phyloP scores from a whole-genome alignment of 2,888 invertebrate species.

The Eupelmus urozonus region DNA sequence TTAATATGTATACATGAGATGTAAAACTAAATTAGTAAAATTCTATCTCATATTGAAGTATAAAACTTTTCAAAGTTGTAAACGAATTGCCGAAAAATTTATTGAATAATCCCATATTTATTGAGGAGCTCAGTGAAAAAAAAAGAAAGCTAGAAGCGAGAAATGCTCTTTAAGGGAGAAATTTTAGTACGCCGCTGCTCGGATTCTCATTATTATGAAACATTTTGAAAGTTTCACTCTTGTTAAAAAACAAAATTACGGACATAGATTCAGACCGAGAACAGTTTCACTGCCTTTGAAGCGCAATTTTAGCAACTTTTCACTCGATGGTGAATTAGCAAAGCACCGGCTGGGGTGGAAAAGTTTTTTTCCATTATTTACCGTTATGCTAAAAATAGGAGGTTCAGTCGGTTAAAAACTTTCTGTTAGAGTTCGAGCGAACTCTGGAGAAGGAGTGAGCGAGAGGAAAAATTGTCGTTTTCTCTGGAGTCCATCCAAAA shows the following conservation, averaged over 20 bases:
- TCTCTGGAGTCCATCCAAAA: slow-evolving; percentile 53
- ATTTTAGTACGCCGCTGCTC: not conserved
- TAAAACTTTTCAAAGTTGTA: not conserved
- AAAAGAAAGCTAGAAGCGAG: not conserved
- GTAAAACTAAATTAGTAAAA: not conserved
- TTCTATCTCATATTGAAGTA: not conserved
- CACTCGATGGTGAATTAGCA: slow-evolving; percentile 24
- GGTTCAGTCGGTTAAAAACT: slow-evolving; percentile 42
- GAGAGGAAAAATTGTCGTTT: slow-evolving; percentile 35
- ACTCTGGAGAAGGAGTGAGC: not conserved
- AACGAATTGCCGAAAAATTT: not conserved
- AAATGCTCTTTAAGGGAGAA: not conserved
- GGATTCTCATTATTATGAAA: slow-evolving; percentile 10
- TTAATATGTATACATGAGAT: not conserved
- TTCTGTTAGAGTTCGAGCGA: slow-evolving; percentile 22
- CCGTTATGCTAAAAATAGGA: slow-evolving; percentile 40
- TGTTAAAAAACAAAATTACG: slow-evolving; percentile 22
- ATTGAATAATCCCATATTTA: not conserved
- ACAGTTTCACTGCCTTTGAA: slow-evolving; percentile 7
- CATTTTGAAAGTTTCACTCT: slow-evolving; percentile 3
- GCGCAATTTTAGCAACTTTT: slow-evolving; percentile 40
- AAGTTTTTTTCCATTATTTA: slow-evolving; percentile 38
- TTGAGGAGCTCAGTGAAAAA: not conserved
- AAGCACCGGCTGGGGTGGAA: not conserved
- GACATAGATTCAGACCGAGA: slow-evolving; percentile 1